Conservation (phyloP, 2,113 vertebrate genomes). For the Petrocephalus zakoni region DNA sequence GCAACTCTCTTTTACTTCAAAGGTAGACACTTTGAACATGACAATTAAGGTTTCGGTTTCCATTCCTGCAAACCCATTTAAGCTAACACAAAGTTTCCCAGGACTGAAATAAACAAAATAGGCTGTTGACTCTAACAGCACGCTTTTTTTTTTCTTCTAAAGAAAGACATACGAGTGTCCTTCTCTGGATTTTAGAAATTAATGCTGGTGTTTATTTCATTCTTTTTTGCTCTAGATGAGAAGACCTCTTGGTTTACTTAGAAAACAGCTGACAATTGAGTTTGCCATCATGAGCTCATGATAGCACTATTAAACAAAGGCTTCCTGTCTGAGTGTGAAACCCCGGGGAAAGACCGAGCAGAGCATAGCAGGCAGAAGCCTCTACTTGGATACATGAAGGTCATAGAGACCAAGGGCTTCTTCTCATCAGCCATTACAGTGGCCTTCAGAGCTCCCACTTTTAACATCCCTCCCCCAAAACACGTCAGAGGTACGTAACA, state of each 20-base stretch:
- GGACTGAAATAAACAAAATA: neutral
- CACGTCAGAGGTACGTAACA: slow-evolving; percentile 18
- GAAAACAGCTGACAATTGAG: slow-evolving; percentile 43
- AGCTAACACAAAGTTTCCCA: neutral
- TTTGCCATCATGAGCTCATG: slow-evolving; percentile 33
- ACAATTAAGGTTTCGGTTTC: neutral
- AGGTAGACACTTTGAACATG: neutral
- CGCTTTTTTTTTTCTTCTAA: neutral
- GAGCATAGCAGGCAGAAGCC: neutral
- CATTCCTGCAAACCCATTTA: neutral
- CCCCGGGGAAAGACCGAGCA: neutral
- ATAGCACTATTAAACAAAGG: slow-evolving; percentile 36
- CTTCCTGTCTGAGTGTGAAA: slow-evolving; percentile 29
- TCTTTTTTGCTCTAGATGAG: slow-evolving; percentile 29
- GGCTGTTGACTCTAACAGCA: neutral
- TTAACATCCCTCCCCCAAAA: slow-evolving; percentile 16
- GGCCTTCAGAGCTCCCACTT: slow-evolving; percentile 3
- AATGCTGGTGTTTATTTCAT: neutral
- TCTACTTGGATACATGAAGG: neutral
- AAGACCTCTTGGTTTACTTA: slow-evolving; percentile 54
- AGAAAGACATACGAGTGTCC: neutral
- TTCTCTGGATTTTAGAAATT: neutral
- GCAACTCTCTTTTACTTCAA: neutral
- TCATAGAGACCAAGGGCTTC: neutral
- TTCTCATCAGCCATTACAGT: neutral